Evolutionary conservation across 2,888 invertebrate species (phyloP).

Genomic region (Eupithecia pulchellata): DNA sequence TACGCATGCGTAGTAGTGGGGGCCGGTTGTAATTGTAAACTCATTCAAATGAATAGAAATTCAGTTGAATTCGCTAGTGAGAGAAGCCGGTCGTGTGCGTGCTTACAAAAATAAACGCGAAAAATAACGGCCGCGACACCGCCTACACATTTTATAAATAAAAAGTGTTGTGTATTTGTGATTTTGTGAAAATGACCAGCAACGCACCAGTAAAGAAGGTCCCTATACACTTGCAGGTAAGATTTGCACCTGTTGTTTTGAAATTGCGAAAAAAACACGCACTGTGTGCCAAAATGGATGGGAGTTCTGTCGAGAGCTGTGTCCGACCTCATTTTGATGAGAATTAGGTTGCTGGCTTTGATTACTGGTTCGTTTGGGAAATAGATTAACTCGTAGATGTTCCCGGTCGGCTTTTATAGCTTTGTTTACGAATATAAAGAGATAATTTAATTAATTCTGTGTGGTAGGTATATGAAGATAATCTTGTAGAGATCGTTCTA

Average conservation of each 20-base stretch:
- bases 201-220: slow-evolving; percentile 96
- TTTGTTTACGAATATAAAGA: slow-evolving; percentile 10
- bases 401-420: slow-evolving; percentile 20
- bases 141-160: slow-evolving; percentile 75
- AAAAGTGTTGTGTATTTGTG: slow-evolving; percentile 73
- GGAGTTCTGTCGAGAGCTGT: slow-evolving; percentile 27
- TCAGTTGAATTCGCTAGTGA: slow-evolving; percentile 68
- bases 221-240: slow-evolving; percentile 96
- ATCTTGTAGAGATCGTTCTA: neutral
- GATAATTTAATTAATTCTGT: slow-evolving; percentile 5
- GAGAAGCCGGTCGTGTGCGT: slow-evolving; percentile 44
- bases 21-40: slow-evolving; percentile 69
- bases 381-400: slow-evolving; percentile 33
- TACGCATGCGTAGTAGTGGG: slow-evolving; percentile 79
- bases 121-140: slow-evolving; percentile 60
- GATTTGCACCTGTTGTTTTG: slow-evolving; percentile 68
- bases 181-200: slow-evolving; percentile 80
- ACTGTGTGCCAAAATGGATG: slow-evolving; percentile 8
- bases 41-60: slow-evolving; percentile 68
- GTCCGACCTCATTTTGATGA: slow-evolving; percentile 50
- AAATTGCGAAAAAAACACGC: slow-evolving; percentile 48
- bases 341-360: slow-evolving; percentile 53
- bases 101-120: slow-evolving; percentile 49
- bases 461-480: neutral
- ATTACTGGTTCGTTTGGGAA: slow-evolving; percentile 44